phyloP scores from a whole-genome alignment of 2,797 vertebrate genomes.

The Mus minutoides region DNA sequence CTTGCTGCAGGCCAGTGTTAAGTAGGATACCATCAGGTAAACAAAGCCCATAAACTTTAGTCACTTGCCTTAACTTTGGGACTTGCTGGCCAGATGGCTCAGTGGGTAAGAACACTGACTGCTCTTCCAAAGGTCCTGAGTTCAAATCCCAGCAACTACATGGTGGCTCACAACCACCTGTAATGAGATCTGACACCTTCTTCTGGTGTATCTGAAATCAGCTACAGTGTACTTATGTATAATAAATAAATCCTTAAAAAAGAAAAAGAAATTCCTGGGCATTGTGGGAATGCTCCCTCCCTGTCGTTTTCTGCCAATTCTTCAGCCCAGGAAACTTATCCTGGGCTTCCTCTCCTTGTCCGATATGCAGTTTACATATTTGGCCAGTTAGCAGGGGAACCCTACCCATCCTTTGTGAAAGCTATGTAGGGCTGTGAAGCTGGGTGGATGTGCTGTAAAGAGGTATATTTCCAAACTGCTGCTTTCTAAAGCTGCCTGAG shows the following conservation, averaged over 20 bases:
- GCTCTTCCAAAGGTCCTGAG: too few relatives aligned
- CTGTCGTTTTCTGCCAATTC: too few relatives aligned
- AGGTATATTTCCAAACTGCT: neutral
- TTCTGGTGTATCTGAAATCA: too few relatives aligned
- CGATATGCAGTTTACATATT: neutral
- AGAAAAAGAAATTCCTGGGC: neutral
- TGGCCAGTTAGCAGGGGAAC: neutral
- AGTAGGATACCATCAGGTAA: neutral
- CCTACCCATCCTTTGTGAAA: neutral
- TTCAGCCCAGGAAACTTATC: neutral
- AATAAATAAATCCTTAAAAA: too few relatives aligned
- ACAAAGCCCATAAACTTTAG: neutral
- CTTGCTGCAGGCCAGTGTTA: neutral
- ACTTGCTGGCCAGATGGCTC: neutral
- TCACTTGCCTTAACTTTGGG: neutral
- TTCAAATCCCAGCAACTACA: too few relatives aligned
- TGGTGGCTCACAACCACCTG: too few relatives aligned
- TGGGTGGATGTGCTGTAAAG: neutral
- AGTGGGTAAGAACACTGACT: too few relatives aligned
- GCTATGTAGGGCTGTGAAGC: neutral
- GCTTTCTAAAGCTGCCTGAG: neutral
- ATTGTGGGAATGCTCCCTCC: fast-evolving
- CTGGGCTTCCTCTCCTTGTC: too few relatives aligned
- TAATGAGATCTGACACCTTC: too few relatives aligned
- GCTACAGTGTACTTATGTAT: too few relatives aligned